Evolutionary conservation across 1,140 invertebrate species (phyloP).

Genomic region (Drosophila takahashii): DNA sequence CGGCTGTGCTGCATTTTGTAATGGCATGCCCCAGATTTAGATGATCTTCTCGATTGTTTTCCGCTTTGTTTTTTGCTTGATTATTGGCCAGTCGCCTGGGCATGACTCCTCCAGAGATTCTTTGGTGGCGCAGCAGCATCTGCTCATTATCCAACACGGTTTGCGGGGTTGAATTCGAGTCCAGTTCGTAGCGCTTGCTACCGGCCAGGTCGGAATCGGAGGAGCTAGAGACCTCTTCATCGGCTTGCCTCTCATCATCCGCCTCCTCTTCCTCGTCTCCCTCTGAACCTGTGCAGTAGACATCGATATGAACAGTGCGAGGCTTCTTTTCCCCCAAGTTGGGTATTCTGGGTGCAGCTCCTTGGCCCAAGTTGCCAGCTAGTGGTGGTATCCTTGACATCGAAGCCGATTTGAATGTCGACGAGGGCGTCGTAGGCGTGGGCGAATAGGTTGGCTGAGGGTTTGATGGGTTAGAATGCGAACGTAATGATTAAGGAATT

Average conservation of each 20-base stretch:
- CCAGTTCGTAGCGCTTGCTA: constrained; percentile 66
- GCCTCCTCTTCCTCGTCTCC: constrained; percentile 86
- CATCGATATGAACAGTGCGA: constrained; percentile 91
- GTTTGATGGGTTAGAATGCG: neutral
- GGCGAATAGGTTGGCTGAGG: constrained; percentile 67
- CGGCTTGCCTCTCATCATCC: constrained; percentile 86
- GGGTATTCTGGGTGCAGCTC: neutral
- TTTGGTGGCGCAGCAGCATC: constrained; percentile 87
- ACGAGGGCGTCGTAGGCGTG: constrained; percentile 65
- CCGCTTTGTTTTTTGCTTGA: constrained; percentile 2
- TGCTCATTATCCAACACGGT: constrained; percentile 88
- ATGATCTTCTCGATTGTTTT: constrained; percentile 25
- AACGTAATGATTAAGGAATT: neutral
- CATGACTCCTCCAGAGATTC: constrained; percentile 84
- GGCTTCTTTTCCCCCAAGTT: constrained; percentile 86
- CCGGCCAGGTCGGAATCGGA: constrained; percentile 49
- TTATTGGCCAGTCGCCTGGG: constrained; percentile 80
- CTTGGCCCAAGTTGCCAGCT: constrained; percentile 12
- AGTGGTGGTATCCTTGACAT: constrained; percentile 70
- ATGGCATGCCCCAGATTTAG: constrained; percentile 72
- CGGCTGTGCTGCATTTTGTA: constrained; percentile 80
- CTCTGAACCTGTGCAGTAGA: constrained; percentile 91
- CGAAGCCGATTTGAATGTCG: constrained; percentile 77
- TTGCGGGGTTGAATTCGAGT: constrained; percentile 86
- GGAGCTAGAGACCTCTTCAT: constrained; percentile 85